These are phyloP conservation scores for Turritopsis dohrnii DNA, from an alignment of 30 jellyfish, hydroid and myxozoan species.

Conservation along the genomic window DNA sequence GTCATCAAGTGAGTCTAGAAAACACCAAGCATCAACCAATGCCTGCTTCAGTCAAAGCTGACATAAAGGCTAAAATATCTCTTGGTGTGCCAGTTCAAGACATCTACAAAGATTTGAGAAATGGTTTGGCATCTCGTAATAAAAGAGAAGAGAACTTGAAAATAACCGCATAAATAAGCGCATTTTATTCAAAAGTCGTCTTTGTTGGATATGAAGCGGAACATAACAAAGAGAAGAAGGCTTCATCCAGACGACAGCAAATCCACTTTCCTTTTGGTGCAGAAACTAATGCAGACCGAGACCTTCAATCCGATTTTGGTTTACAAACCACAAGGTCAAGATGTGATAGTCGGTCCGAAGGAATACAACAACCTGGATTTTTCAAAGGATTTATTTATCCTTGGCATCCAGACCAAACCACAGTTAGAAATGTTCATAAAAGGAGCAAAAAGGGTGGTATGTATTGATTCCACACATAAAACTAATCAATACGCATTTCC, in stretches of 20 bases:
- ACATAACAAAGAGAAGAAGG: no score
- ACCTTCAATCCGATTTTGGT: background rate
- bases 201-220: no score
- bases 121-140: no score
- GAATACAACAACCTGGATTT: background rate
- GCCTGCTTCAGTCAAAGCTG: background rate
- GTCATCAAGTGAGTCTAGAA: background rate
- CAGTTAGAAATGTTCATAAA: conserved; percentile 10
- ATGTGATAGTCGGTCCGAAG: background rate
- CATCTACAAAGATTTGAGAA: no score
- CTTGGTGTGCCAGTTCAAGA: background rate
- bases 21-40: background rate
- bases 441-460: background rate
- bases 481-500: background rate
- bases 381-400: background rate
- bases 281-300: background rate
- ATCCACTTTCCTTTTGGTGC: no score
- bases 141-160: no score
- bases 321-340: conserved; percentile 6
- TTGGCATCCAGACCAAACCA: background rate
- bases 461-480: background rate
- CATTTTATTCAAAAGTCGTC: no score
- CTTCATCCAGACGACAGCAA: no score
- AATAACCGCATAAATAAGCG: no score
- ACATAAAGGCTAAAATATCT: background rate